These are phyloP conservation scores for Gastrophryne carolinensis DNA, from an alignment of 2,797 vertebrate species.

Conservation along the genomic window DNA sequence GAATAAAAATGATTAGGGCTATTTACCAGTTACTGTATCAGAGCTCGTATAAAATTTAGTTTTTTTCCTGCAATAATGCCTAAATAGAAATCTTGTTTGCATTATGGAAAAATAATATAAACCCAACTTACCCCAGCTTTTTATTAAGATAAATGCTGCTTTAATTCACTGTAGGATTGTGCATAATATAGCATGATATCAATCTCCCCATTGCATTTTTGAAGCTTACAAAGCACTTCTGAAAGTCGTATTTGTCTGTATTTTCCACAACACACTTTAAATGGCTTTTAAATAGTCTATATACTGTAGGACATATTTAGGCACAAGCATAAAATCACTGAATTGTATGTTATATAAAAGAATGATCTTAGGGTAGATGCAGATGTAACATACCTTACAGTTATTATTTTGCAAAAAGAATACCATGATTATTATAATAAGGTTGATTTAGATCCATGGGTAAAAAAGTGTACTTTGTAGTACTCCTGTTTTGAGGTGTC, in stretches of 20 bases:
- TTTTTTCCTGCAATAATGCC: too few species aligned
- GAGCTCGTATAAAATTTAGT: too few species aligned
- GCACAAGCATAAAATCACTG: slow-evolving; percentile 26
- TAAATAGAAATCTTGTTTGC: background rate
- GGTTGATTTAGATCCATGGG: too few species aligned
- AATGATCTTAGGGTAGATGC: too few species aligned
- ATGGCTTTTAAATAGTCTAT: background rate
- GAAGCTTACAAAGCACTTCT: background rate
- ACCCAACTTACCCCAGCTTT: background rate
- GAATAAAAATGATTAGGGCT: too few species aligned
- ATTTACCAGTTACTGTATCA: too few species aligned
- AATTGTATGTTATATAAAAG: slow-evolving; percentile 8
- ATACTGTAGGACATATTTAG: slow-evolving; percentile 6
- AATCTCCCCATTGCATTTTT: slow-evolving; percentile 9
- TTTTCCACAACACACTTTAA: background rate
- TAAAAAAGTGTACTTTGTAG: too few species aligned
- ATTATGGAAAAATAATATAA: background rate
- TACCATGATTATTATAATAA: too few species aligned
- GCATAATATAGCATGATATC: slow-evolving; percentile 9
- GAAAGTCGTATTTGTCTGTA: background rate
- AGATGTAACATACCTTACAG: too few species aligned
- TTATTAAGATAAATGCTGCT: background rate
- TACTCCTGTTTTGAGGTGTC: too few species aligned
- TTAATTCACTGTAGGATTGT: background rate
- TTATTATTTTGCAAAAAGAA: too few species aligned